phyloP scores from a whole-genome alignment of 1,140 invertebrate species.

The Sitodiplosis mosellana region DNA sequence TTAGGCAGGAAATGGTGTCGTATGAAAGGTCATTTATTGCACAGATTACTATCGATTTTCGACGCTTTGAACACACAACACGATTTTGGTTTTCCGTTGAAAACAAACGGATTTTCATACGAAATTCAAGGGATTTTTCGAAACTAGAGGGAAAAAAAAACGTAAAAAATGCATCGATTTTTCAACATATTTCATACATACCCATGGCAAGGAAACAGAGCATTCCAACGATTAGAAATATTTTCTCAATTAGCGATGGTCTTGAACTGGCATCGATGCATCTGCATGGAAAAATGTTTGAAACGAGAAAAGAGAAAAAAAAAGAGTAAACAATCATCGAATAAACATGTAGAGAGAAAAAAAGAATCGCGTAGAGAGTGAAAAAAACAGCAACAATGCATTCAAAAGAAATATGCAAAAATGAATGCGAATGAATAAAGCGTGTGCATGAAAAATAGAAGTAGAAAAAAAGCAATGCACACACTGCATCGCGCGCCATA shows the following conservation, averaged over 20 bases:
- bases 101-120: no score
- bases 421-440: background rate
- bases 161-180: no score
- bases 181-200: background rate
- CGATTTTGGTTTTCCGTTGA: no score
- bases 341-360: background rate
- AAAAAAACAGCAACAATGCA: no score
- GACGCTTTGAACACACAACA: no score
- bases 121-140: no score
- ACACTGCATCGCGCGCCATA: no score
- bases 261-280: slow-evolving; percentile 3
- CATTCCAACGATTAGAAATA: slow-evolving; percentile 5
- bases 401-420: background rate
- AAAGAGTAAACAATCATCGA: background rate
- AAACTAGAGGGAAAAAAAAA: background rate
- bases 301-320: background rate
- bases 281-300: slow-evolving; percentile 1
- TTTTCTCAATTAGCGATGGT: slow-evolving; percentile 4
- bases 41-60: no score
- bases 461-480: no score
- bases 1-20: background rate
- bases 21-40: background rate
- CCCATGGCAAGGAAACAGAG: slow-evolving; percentile 6
- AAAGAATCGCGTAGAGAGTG: no score
- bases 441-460: no score